These are phyloP conservation scores for Zygaena filipendulae DNA, from an alignment of 2,888 invertebrate species.

Conservation along the genomic window DNA sequence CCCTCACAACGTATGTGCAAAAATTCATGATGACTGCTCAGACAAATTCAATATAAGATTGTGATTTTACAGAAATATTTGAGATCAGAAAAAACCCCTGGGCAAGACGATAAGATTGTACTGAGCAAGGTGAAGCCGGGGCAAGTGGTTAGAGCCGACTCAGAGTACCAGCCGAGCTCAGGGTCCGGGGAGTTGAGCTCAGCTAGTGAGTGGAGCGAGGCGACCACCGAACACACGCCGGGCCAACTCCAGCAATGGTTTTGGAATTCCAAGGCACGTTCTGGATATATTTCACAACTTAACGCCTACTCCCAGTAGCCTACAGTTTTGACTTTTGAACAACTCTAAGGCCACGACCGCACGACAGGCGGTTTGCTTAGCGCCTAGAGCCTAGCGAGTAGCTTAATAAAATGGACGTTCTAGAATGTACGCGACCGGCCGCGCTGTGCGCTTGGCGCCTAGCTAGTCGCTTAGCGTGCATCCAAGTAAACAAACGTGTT, in stretches of 20 bases:
- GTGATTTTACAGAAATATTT: background rate
- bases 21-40: background rate
- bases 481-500: conserved; percentile 5
- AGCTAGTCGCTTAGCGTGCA: conserved; percentile 6
- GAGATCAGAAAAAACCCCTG: background rate
- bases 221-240: background rate
- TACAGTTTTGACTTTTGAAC: too few species aligned
- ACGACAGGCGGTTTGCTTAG: too few species aligned
- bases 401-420: too few species aligned
- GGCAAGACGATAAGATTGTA: conserved; percentile 1
- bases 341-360: too few species aligned
- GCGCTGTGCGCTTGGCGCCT: conserved; percentile 7
- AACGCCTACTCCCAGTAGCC: too few species aligned
- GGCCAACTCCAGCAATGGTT: background rate
- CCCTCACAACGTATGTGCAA: too few species aligned
- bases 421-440: too few species aligned
- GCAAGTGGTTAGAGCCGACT: background rate
- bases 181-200: too few species aligned
- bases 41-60: background rate
- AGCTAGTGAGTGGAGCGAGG: too few species aligned
- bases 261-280: conserved; percentile 5
- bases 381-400: too few species aligned
- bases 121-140: background rate
- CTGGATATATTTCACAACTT: too few species aligned
- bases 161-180: background rate